Evolutionary conservation across 2,113 vertebrate species (phyloP), one percentile per base, ranked within the genome.

Genomic region (Microcebus tavaratra): DNA sequence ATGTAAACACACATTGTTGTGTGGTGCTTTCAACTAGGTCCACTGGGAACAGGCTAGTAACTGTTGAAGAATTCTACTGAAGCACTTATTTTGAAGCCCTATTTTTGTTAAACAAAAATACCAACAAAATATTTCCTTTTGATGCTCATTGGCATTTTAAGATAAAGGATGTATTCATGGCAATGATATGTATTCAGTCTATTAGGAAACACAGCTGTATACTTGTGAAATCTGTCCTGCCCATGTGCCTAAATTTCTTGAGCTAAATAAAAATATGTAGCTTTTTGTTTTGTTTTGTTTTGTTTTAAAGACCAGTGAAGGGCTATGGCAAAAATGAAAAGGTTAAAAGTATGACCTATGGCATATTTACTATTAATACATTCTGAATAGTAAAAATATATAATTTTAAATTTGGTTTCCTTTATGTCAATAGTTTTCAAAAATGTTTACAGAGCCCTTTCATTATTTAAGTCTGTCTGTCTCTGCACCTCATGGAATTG

Each of bases 1-100:
- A 96, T 97, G 81, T 97, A 96, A 98, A 94, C 82, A 90, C 76
- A 72, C 88, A 5, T 84, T 96, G 91, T 97, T 98, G 94, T 98
- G 97, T 55, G 95, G 95, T 98, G 31, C 94, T 97, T 98, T 98
- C 63, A 94, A 76, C 20, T 14, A 87, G 50, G 83, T 34, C 27
- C 21, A 15, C 39, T 23, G 29, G 80, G 48, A 61, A 3, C 3
- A 91, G 70, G n/a, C 34, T 42, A 25, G 50, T 79, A 36, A 10
- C 86, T 67, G 18, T 92, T 75, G 20, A 83, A 91, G 50, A 95
- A 87, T 95, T 95, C 31, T 13, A 39, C 57, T 14, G 11, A 75
- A 48, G 67, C 36, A 88, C 27, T 80, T 92, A 92, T n/a, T 79
- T 92, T 92, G 88, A 95, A 79, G 17, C n/a, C 31, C 34, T 50